Base-by-base conservation (phyloP, 2,888 invertebrate species). In the Tenthredo distinguenda region DNA sequence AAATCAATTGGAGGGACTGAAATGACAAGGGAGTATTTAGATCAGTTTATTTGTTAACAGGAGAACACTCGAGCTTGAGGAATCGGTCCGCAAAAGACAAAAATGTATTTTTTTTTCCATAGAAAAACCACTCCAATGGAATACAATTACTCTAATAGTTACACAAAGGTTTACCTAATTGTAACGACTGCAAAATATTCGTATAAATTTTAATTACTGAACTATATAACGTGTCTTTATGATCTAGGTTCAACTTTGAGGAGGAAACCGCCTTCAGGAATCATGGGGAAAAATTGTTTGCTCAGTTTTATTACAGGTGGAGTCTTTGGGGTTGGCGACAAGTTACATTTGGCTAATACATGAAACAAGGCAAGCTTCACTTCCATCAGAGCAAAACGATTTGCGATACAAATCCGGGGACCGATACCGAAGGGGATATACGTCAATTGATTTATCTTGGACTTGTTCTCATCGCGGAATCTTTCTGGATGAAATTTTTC, bases 401-500 rank as follows among this genome's bases (percentile, higher is more conserved):
- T 88, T 94, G 96, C 96, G 83, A 96, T 95, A 88, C 96, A 96
- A 89, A 94, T 95, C 85, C 96, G 94, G 1, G 95, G 96, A 2
- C 96, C 96, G 0, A 93, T 62, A 1, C 95, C 96, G 84, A 96
- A 96, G 0, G 95, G 95, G 88, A 94, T 87, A 86, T 95, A 95
- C 0, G 94, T 91, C 76, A 93, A 94, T 0, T 94, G 94, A 15
- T 92, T 88, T 18, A 94, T 94, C n/a, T 93, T 93, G 0, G 92
- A 91, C 87, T 93, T 94, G 86, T 93, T 94, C 84, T 94, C 94
- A 0, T 94, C 93, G 0, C 92, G 93, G 88, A 94, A 94, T 77
- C 94, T 90, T 40, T 94, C 94, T 0, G 95, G 95, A 84, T 94
- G 91, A 86, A 94, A 94, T 85, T 88, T 89, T 5, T 91, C 89